A percentile compares a stretch with the other conserved stretches of the same genome.
Conservation (phyloP, 2,797 vertebrate species). For the Amniataba percoides region DNA sequence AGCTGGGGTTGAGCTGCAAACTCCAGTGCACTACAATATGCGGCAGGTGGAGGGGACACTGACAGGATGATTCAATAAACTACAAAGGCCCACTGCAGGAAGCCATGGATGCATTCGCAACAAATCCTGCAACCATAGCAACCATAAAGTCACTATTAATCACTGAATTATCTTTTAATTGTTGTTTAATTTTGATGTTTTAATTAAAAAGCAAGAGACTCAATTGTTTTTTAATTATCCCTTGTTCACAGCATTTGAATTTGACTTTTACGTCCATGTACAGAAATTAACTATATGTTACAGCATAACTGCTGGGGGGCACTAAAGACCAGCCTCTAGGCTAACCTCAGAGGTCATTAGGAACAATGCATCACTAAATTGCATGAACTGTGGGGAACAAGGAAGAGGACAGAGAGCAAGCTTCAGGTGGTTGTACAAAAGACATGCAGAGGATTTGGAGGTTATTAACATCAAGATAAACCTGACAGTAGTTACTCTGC, state of each 20-base stretch:
- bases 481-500: slow-evolving; percentile 8
- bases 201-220: background rate
- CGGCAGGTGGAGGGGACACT: slow-evolving; percentile 53
- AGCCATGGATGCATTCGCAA: background rate
- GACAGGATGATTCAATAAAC: slow-evolving; percentile 37
- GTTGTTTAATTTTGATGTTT: background rate
- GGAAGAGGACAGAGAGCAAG: slow-evolving; percentile 11
- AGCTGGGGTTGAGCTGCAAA: slow-evolving; percentile 67
- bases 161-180: background rate
- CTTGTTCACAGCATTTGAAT: background rate
- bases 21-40: slow-evolving; percentile 58
- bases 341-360: slow-evolving; percentile 8
- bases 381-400: background rate
- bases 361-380: background rate
- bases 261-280: background rate
- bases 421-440: background rate
- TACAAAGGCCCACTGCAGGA: background rate
- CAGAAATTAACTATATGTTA: background rate
- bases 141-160: too few species aligned
- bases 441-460: slow-evolving; percentile 14
- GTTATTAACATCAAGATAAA: slow-evolving; percentile 27
- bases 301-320: background rate
- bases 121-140: too few species aligned
- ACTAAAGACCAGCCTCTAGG: slow-evolving; percentile 7
- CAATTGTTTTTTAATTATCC: background rate